These are phyloP conservation scores for Mechanitis messenoides DNA, from an alignment of 2,888 invertebrate genomes.

Conservation along the genomic window DNA sequence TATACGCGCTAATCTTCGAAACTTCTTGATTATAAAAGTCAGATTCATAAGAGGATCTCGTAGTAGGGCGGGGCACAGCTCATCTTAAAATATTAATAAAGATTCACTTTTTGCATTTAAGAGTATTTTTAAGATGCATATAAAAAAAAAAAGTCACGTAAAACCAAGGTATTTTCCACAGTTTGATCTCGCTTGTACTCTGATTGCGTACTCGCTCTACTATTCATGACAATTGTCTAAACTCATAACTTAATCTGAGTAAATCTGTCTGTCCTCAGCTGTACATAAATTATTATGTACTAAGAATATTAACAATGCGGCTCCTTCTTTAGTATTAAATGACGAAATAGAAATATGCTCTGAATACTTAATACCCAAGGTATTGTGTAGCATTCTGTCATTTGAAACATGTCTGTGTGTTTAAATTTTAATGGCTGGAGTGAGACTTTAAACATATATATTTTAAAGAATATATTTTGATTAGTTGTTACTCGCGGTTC, in stretches of 20 bases:
- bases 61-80: too few species aligned
- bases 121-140: too few species aligned
- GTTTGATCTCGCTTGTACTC: constrained; percentile 37
- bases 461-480: too few species aligned
- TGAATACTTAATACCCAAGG: constrained; percentile 59
- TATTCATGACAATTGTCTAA: constrained; percentile 40
- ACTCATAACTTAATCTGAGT: constrained; percentile 57
- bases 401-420: constrained; percentile 18
- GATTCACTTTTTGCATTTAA: too few species aligned
- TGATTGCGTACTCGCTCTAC: constrained; percentile 27
- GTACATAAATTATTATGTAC: constrained; percentile 60
- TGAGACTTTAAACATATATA: too few species aligned
- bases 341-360: constrained; percentile 66
- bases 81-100: too few species aligned
- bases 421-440: background rate
- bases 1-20: too few species aligned
- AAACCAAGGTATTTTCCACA: constrained; percentile 36
- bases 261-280: constrained; percentile 43
- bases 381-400: constrained; percentile 33
- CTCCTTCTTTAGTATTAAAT: constrained; percentile 65
- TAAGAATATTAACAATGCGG: constrained; percentile 69
- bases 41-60: too few species aligned
- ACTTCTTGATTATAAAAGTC: too few species aligned
- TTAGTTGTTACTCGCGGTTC: too few species aligned
- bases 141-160: constrained; percentile 29